Evolutionary conservation across 1,140 invertebrate species (phyloP), one percentile per base, ranked within the genome.

Genomic region (Diorhabda sublineata): DNA sequence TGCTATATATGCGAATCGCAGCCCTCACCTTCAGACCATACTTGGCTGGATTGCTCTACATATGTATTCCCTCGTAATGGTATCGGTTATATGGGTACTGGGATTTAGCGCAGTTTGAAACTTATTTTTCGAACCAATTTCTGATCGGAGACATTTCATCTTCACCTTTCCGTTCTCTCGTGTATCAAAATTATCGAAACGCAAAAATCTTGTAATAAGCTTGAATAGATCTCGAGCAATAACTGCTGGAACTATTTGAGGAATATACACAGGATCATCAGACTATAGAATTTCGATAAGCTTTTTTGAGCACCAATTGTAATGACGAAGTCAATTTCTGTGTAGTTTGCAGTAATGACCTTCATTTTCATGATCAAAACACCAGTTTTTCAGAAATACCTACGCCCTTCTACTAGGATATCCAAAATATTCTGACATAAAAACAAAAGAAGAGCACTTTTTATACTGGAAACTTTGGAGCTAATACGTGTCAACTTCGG

Each of bases 181-280:
- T 42, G 61, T 63, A 41, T 63, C 61, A 63, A 63, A 63, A 63
- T 63, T 63, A 44, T 63, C 61, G 43, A 63, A 63, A 4, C 61
- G 26, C n/a, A 63, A 11, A 43, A 63, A 63, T 43, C 26, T 42
- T 11, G 2, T 63, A 5, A 63, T 42, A n/a, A 42, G 42, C 2
- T 63, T 42, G 61, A 63, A 63, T 63, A n/a, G 5, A 11, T 63
- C 61, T 42, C 61, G 4, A 6, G 61, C 11, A 2, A 63, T 42
- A n/a, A 42, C 6, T 42, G 61, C 26, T 43, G 61, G 43, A 42
- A 63, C n/a, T 42, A 63, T 63, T 63, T 7, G 9, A 9, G 2
- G 47, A 52, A 5, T 6, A 9, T 52, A 52, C 9, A 9, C 2
- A 52, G 9, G 5, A 9, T 52, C 47, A 9, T 1, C 5, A 5